Evolutionary conservation across 2,113 vertebrate species (phyloP).

Genomic region (Campylomormyrus tamandua): DNA sequence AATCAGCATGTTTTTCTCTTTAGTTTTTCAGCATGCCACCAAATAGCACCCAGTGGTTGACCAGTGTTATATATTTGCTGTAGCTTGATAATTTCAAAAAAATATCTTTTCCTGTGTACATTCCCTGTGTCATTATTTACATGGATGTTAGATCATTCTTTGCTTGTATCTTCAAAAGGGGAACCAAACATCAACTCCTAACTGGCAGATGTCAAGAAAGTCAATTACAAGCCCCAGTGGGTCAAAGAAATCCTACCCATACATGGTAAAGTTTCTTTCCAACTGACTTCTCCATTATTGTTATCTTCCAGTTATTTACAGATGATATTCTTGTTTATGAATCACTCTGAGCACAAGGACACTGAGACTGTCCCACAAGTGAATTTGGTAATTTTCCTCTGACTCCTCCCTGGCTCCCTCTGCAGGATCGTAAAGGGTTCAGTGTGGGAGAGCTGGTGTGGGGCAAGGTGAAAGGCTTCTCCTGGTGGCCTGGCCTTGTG

Average conservation of each 20-base stretch:
- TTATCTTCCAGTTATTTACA: neutral
- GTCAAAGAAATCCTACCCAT: conserved; percentile 33
- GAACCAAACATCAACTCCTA: neutral
- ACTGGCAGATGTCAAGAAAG: conserved; percentile 19
- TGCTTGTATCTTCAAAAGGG: conserved; percentile 39
- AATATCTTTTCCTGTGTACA: neutral
- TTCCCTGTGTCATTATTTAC: neutral
- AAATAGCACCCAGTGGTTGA: neutral
- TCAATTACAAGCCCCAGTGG: conserved; percentile 28
- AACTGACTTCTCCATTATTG: neutral
- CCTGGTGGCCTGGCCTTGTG: conserved; percentile 86
- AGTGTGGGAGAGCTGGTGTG: conserved; percentile 76
- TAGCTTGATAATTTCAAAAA: neutral
- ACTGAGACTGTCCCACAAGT: neutral
- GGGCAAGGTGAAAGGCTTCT: conserved; percentile 86
- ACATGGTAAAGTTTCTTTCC: conserved; percentile 42
- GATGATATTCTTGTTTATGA: neutral
- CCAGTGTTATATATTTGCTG: neutral
- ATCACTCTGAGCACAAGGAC: neutral
- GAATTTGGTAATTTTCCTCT: neutral
- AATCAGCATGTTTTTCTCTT: neutral
- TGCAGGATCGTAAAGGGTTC: conserved; percentile 81
- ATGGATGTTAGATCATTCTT: neutral
- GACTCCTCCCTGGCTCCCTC: neutral
- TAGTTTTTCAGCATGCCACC: neutral